Evolutionary conservation across 2,888 invertebrate genomes (phyloP).

Genomic region (Meteorus cinctellus): DNA sequence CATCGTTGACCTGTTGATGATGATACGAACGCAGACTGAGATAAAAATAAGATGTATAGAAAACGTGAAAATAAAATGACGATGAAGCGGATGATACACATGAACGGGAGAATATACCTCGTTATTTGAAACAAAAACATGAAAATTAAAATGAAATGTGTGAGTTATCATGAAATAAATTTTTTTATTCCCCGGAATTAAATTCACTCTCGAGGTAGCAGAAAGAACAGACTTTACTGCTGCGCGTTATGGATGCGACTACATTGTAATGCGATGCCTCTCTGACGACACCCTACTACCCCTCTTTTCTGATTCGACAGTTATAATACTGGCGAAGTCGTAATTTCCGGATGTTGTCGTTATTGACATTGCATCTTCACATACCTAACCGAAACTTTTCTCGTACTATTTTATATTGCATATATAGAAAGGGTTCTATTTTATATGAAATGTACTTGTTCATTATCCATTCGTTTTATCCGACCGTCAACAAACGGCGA

Average conservation of each 20-base stretch:
- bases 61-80: too few relatives aligned
- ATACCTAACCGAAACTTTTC: neutral
- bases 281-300: conserved; percentile 35
- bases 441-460: neutral
- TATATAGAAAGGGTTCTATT: neutral
- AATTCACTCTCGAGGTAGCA: neutral
- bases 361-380: neutral
- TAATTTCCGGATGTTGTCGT: conserved; percentile 37
- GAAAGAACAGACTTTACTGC: conserved; percentile 37
- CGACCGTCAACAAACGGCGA: neutral
- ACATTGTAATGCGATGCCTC: conserved; percentile 44
- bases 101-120: too few relatives aligned
- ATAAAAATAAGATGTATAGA: too few relatives aligned
- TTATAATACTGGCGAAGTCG: conserved; percentile 42
- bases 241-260: conserved; percentile 45
- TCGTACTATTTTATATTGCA: neutral
- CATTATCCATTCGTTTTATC: neutral
- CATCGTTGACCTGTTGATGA: too few relatives aligned
- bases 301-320: conserved; percentile 45
- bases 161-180: too few relatives aligned
- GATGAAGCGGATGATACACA: too few relatives aligned
- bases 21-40: too few relatives aligned
- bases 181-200: neutral
- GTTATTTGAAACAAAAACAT: too few relatives aligned
- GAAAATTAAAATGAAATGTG: too few relatives aligned